Evolutionary conservation across 2,797 vertebrate genomes (phyloP), one percentile per base, ranked within the genome.

Genomic region (Chrysocyon brachyurus): DNA sequence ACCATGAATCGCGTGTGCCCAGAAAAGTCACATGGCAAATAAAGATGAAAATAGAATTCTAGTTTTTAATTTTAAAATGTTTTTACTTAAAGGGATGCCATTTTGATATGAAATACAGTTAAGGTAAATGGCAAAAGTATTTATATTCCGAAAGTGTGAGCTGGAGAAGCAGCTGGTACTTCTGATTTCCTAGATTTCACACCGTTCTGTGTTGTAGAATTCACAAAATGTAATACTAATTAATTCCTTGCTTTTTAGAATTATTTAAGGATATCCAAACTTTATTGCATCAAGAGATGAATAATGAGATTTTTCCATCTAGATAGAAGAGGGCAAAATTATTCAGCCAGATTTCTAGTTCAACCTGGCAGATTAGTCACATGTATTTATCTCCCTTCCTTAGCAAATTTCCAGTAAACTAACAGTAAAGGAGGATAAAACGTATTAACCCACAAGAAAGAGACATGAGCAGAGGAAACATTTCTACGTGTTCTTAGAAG

Each of bases 11-110:
- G 92, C 94, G 77, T 98, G 87, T 91, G 93, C 97, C 94, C 96
- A 70, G 85, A 98, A 97, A 96, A 98, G 66, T 93, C 95, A 97
- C 91, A 28, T 97, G 98, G 98, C 94, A 89, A 88, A 96, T 90
- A 97, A 11, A 57, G 81, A 92, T 89, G 94, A 98, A 98, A 94
- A 97, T 64, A 95, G 92, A 97, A 84, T 73, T 96, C 89, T 93
- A 92, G 75, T 95, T 98, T 98, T 98, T 88, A 94, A 98, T 97
- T 90, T 92, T 68, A 22, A 26, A 87, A 59, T 85, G 40, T 75
- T 96, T 92, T 96, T 95, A 98, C 95, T 96, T 96, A 90, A 96
- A 97, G 73, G 28, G 91, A 95, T 86, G 66, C 59, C 97, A 95
- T 84, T 85, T 95, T n/a, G 22, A 89, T 78, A 57, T 72, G 79